A percentile compares a stretch with the other conserved stretches of the same genome.
phyloP scores from a whole-genome alignment of 1,140 invertebrate species.

The Drosophila sproati region DNA sequence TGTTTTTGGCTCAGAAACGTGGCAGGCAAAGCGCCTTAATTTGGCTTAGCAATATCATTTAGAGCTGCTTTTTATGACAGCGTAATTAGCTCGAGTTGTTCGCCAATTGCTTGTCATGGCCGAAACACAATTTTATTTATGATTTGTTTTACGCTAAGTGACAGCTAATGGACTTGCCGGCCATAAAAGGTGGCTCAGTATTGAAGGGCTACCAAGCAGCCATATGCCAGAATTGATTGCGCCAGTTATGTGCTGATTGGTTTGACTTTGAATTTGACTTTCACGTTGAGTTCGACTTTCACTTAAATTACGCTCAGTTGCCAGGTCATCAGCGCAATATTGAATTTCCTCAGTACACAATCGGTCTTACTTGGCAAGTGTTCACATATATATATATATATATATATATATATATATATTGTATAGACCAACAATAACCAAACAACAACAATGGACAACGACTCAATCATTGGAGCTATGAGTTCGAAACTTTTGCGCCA shows the following conservation, averaged over 20 bases:
- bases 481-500: slow-evolving; percentile 30
- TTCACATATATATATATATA: neutral
- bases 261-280: slow-evolving; percentile 46
- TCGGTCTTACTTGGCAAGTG: slow-evolving; percentile 15
- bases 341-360: neutral
- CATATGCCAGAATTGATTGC: slow-evolving; percentile 53
- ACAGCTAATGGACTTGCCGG: slow-evolving; percentile 62
- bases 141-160: slow-evolving; percentile 71
- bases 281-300: slow-evolving; percentile 26
- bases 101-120: slow-evolving; percentile 32
- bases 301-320: slow-evolving; percentile 5
- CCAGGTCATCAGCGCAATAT: slow-evolving; percentile 11
- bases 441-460: slow-evolving; percentile 27
- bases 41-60: slow-evolving; percentile 40
- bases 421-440: slow-evolving; percentile 6
- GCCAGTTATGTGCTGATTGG: slow-evolving; percentile 42
- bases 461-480: slow-evolving; percentile 53
- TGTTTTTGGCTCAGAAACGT: slow-evolving; percentile 25
- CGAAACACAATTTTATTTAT: slow-evolving; percentile 56
- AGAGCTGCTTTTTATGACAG: slow-evolving; percentile 57
- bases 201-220: slow-evolving; percentile 18
- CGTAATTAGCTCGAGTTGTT: slow-evolving; percentile 56
- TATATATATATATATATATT: slow-evolving; percentile 7
- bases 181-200: slow-evolving; percentile 53
- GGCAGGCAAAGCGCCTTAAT: slow-evolving; percentile 16